Conservation (phyloP, 2,888 invertebrate species). For the Fissipunctia ypsillon region DNA sequence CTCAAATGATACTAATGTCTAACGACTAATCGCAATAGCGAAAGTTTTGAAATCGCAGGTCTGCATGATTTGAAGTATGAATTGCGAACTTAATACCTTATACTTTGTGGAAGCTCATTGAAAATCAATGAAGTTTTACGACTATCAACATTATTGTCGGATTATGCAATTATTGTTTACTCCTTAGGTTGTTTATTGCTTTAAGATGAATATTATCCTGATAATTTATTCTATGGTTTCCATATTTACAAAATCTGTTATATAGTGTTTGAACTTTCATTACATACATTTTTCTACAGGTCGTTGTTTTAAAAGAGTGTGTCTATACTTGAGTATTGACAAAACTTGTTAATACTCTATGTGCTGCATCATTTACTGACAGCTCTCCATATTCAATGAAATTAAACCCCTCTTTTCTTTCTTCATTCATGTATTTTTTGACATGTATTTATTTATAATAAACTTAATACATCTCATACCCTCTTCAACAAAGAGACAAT, state of each 20-base stretch:
- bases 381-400: too few relatives aligned
- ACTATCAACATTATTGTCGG: slow-evolving; percentile 60
- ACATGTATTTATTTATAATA: slow-evolving; percentile 21
- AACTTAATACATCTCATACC: slow-evolving; percentile 14
- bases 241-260: not conserved
- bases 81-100: slow-evolving; percentile 68
- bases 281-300: not conserved
- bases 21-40: slow-evolving; percentile 36
- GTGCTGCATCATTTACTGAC: not conserved
- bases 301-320: not conserved
- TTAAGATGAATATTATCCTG: not conserved
- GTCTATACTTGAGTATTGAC: too few relatives aligned
- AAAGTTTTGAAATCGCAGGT: slow-evolving; percentile 52
- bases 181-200: slow-evolving; percentile 48
- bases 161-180: slow-evolving; percentile 56
- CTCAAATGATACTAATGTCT: not conserved
- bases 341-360: too few relatives aligned
- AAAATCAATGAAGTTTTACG: slow-evolving; percentile 74
- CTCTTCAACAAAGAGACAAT: slow-evolving; percentile 38
- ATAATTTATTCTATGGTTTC: not conserved
- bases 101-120: slow-evolving; percentile 74
- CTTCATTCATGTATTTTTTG: not conserved
- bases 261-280: not conserved
- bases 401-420: not conserved
- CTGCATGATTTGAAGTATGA: slow-evolving; percentile 55